Evolutionary conservation across 30 jellyfish, hydroid and myxozoan species (phyloP), one percentile per base, ranked within the genome.

Genomic region (Chironex yamaguchii): DNA sequence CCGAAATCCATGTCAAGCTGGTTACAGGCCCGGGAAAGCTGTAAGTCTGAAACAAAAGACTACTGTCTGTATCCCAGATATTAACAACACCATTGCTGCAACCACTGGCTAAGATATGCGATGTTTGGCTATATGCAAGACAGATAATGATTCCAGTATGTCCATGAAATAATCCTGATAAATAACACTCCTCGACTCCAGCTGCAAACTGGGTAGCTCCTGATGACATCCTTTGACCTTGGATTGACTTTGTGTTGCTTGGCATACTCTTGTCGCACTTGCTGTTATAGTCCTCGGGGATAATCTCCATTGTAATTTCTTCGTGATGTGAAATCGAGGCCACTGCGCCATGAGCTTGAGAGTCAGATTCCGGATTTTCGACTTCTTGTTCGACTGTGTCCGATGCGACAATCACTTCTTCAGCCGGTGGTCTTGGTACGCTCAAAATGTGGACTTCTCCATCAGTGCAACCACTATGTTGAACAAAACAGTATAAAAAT

Each of bases 391-490:
- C n/a, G 62, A 48, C n/a, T n/a, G n/a, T n/a, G n/a, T n/a, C n/a
- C n/a, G n/a, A n/a, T n/a, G n/a, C n/a, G n/a, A n/a, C n/a, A n/a
- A n/a, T n/a, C n/a, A n/a, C n/a, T n/a, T n/a, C n/a, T n/a, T n/a
- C n/a, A n/a, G n/a, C n/a, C n/a, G n/a, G 20, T 23, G 24, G 76
- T 53, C 69, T 69, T 30, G 64, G 35, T 54, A 91, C 70, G 32
- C 51, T 78, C 98, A 96, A 91, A 20, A 91, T 49, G 42, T 85
- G 91, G 22, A 85, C 36, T n/a, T 82, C 91, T 9, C 98, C 98
- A 58, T 49, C 67, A 31, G 67, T 66, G 67, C 89, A 91, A 24
- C 98, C 98, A 4, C 98, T 91, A n/a, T n/a, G n/a, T n/a, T 69
- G 34, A 31, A 72, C 14, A 49, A 14, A 36, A 79, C 63, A 25